phyloP scores from a whole-genome alignment of 2,113 vertebrate species.

The Nettapus auritus region DNA sequence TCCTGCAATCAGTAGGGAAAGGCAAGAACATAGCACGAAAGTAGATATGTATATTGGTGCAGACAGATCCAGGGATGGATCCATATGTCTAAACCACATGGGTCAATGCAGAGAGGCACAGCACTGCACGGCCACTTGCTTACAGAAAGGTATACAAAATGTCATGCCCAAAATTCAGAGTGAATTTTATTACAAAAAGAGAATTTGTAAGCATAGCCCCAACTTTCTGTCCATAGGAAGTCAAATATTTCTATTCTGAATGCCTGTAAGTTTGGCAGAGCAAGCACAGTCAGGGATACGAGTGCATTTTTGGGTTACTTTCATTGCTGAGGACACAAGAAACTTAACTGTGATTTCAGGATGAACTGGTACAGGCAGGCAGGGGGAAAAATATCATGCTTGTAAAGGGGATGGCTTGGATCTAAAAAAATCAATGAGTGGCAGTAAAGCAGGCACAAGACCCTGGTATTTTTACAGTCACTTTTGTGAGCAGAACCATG shows the following conservation, averaged over 20 bases:
- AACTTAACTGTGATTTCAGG: neutral
- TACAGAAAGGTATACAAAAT: neutral
- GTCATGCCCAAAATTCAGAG: neutral
- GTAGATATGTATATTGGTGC: neutral
- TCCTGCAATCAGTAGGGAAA: neutral
- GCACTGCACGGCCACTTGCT: neutral
- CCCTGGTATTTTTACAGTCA: neutral
- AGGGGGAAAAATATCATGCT: neutral
- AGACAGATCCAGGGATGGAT: accelerated
- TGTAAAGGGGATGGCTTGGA: neutral
- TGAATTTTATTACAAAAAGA: neutral
- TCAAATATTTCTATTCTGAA: neutral
- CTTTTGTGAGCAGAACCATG: neutral
- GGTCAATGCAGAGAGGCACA: neutral
- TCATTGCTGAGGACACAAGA: accelerated
- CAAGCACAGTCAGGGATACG: neutral
- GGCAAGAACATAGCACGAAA: neutral
- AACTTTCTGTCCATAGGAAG: neutral
- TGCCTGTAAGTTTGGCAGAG: neutral
- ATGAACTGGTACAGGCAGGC: neutral
- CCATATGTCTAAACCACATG: neutral
- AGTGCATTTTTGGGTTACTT: neutral
- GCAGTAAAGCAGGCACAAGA: neutral
- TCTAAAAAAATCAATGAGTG: neutral
- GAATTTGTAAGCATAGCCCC: neutral